These are phyloP conservation scores for Sarcophaga carnaria DNA, from an alignment of 2,888 invertebrate genomes.

Conservation along the genomic window DNA sequence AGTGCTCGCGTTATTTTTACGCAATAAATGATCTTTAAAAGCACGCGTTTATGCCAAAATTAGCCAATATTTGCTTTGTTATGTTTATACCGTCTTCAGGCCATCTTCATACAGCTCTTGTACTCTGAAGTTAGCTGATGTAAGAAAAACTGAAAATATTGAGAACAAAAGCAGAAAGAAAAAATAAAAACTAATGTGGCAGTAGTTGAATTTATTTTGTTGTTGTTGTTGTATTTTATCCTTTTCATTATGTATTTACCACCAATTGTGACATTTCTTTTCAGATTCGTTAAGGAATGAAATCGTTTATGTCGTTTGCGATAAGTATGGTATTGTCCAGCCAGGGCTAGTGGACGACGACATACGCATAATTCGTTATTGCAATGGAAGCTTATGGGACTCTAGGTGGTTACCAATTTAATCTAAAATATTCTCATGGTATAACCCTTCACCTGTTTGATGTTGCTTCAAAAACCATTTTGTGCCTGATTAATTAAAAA, in stretches of 20 bases:
- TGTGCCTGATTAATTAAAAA: too few species aligned
- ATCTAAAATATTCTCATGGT: too few species aligned
- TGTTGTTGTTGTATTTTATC: too few species aligned
- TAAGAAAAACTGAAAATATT: background rate
- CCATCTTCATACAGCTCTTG: background rate
- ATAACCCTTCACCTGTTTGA: too few species aligned
- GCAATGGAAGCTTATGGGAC: too few species aligned
- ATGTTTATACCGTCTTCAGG: slow-evolving; percentile 35
- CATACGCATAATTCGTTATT: too few species aligned
- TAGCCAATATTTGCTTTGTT: slow-evolving; percentile 69
- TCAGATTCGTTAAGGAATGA: slow-evolving; percentile 5
- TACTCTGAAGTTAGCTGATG: too few species aligned
- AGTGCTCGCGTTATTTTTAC: slow-evolving; percentile 72
- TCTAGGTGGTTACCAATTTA: too few species aligned
- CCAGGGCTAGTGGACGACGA: too few species aligned
- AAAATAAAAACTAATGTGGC: slow-evolving; percentile 13
- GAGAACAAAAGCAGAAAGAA: slow-evolving; percentile 13
- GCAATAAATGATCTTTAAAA: slow-evolving; percentile 79
- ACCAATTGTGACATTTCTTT: slow-evolving; percentile 18
- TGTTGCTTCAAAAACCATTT: too few species aligned
- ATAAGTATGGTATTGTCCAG: too few species aligned
- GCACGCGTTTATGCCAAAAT: slow-evolving; percentile 74
- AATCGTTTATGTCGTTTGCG: background rate
- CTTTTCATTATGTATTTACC: too few species aligned
- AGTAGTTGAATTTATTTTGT: background rate